Evolutionary conservation across 2,888 invertebrate genomes (phyloP).

Genomic region (Lepidocyrtinus sp.): DNA sequence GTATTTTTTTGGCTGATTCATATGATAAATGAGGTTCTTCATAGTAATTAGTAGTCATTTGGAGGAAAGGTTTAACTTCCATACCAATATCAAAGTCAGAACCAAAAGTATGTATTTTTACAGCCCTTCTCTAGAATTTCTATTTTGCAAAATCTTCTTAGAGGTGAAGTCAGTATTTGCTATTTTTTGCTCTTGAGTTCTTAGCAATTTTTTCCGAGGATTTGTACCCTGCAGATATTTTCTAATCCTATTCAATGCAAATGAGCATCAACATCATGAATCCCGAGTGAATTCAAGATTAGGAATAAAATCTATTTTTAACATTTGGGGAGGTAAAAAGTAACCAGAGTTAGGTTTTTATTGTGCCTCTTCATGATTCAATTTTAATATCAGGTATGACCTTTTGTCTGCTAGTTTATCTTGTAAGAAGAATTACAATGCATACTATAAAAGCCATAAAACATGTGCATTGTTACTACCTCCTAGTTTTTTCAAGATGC

Average conservation of each 20-base stretch:
- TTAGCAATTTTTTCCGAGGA: neutral
- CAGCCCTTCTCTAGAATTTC: neutral
- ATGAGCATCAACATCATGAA: slow-evolving; percentile 40
- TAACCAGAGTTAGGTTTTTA: no score
- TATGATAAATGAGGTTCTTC: neutral
- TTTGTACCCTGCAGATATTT: neutral
- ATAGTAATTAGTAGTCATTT: neutral
- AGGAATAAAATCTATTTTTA: no score
- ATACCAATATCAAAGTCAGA: neutral
- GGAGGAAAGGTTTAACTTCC: neutral
- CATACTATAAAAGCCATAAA: no score
- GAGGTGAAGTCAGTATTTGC: neutral
- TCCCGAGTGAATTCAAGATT: slow-evolving; percentile 18
- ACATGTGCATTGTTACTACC: no score
- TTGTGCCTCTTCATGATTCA: no score
- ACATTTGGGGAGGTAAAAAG: no score
- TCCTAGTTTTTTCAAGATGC: neutral
- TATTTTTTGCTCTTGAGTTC: neutral
- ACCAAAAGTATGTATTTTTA: neutral
- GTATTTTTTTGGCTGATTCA: neutral
- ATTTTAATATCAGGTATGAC: no score
- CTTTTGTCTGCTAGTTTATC: no score
- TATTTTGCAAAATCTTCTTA: slow-evolving; percentile 25
- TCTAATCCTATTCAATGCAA: slow-evolving; percentile 42
- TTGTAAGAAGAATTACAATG: no score